Evolutionary conservation across 2,888 invertebrate species (phyloP), one percentile per base, ranked within the genome.

Genomic region (Troides aeacus): DNA sequence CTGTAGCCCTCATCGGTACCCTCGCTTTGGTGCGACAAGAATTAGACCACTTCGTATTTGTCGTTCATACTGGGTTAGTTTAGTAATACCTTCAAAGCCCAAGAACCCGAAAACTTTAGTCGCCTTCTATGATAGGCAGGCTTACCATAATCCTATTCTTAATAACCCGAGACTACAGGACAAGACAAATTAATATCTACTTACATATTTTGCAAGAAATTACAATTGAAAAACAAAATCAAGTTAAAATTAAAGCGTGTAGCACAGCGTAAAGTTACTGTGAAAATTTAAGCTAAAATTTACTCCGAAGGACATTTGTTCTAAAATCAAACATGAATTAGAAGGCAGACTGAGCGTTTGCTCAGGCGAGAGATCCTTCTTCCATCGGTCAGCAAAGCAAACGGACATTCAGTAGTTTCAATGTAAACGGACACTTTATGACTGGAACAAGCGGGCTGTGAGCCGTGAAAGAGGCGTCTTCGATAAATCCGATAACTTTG

Each of bases 361-460:
- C 78, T 84, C 84, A 79, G 77, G 79, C 84, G 82, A 76, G 79
- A 79, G 78, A 82, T 80, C 82, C 81, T 79, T 78, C 76, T 77
- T 74, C 77, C 75, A 75, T 72, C 80, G 84, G 77, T 77, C 82
- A 79, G 81, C 73, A 77, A 78, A 83, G 82, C 84, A 83, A 83
- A 86, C 82, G 79, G 79, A 81, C 74, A 74, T 76, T 78, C 82
- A 76, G 77, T 78, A 80, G 80, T 83, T 81, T 76, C 80, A 77
- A 80, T 77, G 74, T 77, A 70, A 72, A 73, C 76, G 77, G 77
- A 76, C 79, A 80, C 78, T 75, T 81, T 78, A 75, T 62, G 77
- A 77, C 74, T 74, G 74, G 74, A 76, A 71, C 74, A 72, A 66
- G 58, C 71, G 77, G 67, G 74, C 79, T 76, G 74, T 83, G 82